Conservation (phyloP, 2,888 invertebrate species). For the Melanargia galathea region DNA sequence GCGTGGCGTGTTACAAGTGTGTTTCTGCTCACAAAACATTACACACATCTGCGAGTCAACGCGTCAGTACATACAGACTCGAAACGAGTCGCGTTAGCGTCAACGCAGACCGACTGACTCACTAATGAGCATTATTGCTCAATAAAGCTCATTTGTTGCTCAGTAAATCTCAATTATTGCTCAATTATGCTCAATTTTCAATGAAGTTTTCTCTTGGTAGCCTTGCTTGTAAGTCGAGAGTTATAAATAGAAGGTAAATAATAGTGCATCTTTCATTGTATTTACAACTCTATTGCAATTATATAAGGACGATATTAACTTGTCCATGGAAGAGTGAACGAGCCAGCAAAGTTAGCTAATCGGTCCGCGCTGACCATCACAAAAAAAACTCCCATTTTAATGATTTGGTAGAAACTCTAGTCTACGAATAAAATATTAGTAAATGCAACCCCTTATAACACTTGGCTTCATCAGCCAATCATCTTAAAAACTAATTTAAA, state of each 20-base stretch:
- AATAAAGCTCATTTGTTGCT: background rate
- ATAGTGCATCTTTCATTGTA: background rate
- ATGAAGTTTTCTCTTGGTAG: too few species aligned
- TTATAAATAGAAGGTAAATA: background rate
- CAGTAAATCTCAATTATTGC: background rate
- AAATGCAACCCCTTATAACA: constrained; percentile 79
- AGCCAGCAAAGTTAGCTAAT: background rate
- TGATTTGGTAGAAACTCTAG: constrained; percentile 78
- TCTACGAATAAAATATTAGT: constrained; percentile 78
- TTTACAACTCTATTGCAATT: background rate
- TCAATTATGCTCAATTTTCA: too few species aligned
- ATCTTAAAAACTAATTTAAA: constrained; percentile 57
- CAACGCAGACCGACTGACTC: background rate
- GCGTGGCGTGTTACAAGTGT: background rate
- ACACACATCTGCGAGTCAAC: background rate
- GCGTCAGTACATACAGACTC: constrained; percentile 11
- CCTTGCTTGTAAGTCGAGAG: too few species aligned
- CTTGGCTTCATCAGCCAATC: constrained; percentile 53
- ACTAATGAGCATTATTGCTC: background rate
- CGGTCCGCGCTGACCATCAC: background rate
- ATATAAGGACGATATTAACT: background rate
- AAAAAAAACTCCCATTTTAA: constrained; percentile 60
- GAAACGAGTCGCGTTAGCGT: background rate
- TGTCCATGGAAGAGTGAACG: background rate
- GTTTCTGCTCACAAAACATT: background rate